A percentile compares a stretch with the other conserved stretches of the same genome.
Conservation (phyloP, 2,888 invertebrate genomes). For the Axea sp. region DNA sequence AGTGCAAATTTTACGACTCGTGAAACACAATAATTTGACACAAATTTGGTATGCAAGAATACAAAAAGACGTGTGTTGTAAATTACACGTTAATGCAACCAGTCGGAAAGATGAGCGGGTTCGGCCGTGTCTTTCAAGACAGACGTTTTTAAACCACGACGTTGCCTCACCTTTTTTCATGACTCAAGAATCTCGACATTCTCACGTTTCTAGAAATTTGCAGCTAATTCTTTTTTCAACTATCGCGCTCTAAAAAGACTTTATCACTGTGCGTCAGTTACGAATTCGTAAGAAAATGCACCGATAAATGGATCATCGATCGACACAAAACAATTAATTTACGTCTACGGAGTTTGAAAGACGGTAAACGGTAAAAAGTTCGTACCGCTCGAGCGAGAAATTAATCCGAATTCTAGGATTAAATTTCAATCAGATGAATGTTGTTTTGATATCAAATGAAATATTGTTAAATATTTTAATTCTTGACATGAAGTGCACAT, state of each 20-base stretch:
- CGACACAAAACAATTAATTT: no score
- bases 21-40: conserved; percentile 49
- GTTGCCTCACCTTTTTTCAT: conserved; percentile 39
- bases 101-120: conserved; percentile 44
- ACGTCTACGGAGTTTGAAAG: not conserved
- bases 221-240: conserved; percentile 30
- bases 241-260: conserved; percentile 12
- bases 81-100: conserved; percentile 50
- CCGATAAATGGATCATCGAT: conserved; percentile 7
- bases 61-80: conserved; percentile 29
- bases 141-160: conserved; percentile 29
- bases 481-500: no score
- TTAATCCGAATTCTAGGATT: no score
- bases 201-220: conserved; percentile 49
- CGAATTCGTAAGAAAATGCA: conserved; percentile 20
- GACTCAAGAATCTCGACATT: conserved; percentile 44
- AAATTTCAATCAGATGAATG: no score
- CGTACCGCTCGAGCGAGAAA: not conserved
- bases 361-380: not conserved
- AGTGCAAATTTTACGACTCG: conserved; percentile 40
- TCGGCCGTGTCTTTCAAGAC: conserved; percentile 22
- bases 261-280: conserved; percentile 17
- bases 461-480: no score
- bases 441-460: no score
- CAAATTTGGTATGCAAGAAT: conserved; percentile 34